Evolutionary conservation across 2,797 vertebrate species (phyloP).

Genomic region (Siniperca scherzeri): DNA sequence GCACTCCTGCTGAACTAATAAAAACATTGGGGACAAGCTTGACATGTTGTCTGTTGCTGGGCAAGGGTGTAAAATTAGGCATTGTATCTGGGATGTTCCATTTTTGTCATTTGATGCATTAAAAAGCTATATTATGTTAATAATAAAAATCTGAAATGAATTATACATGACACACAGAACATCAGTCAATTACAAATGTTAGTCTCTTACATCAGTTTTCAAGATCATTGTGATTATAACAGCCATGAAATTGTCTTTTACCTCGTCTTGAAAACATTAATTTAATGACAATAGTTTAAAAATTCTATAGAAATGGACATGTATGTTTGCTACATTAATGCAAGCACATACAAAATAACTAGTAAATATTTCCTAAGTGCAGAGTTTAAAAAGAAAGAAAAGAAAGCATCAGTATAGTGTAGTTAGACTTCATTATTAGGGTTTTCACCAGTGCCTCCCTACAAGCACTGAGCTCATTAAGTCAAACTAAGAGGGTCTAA

Average conservation of each 20-base stretch:
- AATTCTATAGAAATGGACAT: neutral
- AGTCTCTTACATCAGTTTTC: neutral
- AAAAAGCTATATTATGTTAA: neutral
- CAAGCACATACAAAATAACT: neutral
- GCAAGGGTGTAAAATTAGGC: neutral
- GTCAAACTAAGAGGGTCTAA: constrained; percentile 11
- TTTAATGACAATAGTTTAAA: constrained; percentile 7
- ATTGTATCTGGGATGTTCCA: neutral
- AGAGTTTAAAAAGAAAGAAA: neutral
- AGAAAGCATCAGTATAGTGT: neutral
- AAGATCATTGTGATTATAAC: constrained; percentile 26
- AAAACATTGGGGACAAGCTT: neutral
- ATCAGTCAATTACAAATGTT: constrained; percentile 6
- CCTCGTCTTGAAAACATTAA: constrained; percentile 8
- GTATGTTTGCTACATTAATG: neutral
- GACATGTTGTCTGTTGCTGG: neutral
- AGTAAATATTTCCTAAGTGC: neutral
- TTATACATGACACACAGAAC: constrained; percentile 6
- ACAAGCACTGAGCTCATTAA: constrained; percentile 4
- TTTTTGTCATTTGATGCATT: constrained; percentile 9
- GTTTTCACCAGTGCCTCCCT: neutral
- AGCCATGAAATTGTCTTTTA: constrained; percentile 32
- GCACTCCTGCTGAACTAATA: constrained; percentile 5
- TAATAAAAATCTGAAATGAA: constrained; percentile 16
- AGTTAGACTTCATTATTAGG: neutral